These are phyloP conservation scores for Phrynosoma platyrhinos DNA, from an alignment of 2,113 vertebrate species.

Conservation along the genomic window DNA sequence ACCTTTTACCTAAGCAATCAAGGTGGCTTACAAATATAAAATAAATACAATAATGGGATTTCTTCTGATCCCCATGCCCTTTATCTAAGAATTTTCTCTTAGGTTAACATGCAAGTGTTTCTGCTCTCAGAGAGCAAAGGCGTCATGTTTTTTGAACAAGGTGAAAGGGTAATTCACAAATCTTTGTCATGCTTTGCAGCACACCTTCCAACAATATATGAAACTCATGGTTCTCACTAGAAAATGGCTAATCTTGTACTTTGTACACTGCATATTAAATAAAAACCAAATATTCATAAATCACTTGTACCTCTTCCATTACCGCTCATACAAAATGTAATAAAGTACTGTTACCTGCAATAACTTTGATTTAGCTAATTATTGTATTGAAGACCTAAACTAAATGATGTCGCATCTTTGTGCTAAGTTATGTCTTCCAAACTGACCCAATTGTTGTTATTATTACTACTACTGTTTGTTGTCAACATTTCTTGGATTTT, in stretches of 20 bases:
- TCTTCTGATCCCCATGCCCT: slow-evolving; percentile 19
- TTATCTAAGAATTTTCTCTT: slow-evolving; percentile 49
- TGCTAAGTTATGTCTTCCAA: neutral
- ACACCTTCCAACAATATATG: neutral
- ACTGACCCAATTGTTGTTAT: neutral
- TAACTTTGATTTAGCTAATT: neutral
- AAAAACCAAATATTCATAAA: neutral
- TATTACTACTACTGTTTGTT: neutral
- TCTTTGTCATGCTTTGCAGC: neutral
- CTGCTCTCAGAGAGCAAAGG: neutral
- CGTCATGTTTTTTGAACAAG: too few species aligned
- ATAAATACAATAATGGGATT: neutral
- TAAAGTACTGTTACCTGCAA: neutral
- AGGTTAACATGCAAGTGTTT: neutral
- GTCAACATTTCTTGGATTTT: neutral
- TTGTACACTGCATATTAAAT: neutral
- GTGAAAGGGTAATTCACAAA: neutral
- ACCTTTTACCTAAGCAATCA: too few species aligned
- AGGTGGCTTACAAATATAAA: too few species aligned
- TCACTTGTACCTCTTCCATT: neutral
- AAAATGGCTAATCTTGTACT: neutral
- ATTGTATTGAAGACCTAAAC: neutral
- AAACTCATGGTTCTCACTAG: neutral
- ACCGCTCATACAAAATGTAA: neutral
- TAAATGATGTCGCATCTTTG: neutral